Conservation (phyloP, 2,888 invertebrate genomes). For the Acronicta alni region DNA sequence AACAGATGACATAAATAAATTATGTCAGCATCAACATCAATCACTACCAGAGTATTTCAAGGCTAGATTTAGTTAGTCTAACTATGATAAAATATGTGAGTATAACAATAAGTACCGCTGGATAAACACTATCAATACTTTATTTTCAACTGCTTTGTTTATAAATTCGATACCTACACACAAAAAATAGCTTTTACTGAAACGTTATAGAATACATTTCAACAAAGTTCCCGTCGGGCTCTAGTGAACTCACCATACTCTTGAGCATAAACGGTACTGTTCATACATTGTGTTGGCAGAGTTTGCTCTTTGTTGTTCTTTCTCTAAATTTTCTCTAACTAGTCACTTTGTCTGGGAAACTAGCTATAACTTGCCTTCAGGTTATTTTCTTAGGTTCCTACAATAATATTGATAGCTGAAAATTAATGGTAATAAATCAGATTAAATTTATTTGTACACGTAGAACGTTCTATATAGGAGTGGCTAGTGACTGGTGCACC, state of each 20-base stretch:
- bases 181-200: constrained; percentile 8
- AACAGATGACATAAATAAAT: no score
- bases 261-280: constrained; percentile 15
- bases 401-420: background rate
- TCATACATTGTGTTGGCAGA: constrained; percentile 21
- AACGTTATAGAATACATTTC: constrained; percentile 7
- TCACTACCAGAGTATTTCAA: no score
- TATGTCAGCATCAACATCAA: no score
- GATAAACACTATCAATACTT: constrained; percentile 1
- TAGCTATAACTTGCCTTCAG: background rate
- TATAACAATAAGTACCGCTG: no score
- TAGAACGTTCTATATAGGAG: no score
- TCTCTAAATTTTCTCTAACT: background rate
- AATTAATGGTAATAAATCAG: no score
- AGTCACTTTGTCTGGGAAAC: constrained; percentile 14
- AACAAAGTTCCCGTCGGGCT: constrained; percentile 4
- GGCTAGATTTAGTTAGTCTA: no score
- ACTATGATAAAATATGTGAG: no score
- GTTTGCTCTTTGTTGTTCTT: constrained; percentile 23
- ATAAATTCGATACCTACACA: background rate
- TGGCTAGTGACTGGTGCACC: no score
- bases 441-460: no score
- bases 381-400: background rate
- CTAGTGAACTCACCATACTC: constrained; percentile 2
- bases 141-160: constrained; percentile 19